Evolutionary conservation across 2,888 invertebrate genomes (phyloP).

Genomic region (Malthinus flaveolus): DNA sequence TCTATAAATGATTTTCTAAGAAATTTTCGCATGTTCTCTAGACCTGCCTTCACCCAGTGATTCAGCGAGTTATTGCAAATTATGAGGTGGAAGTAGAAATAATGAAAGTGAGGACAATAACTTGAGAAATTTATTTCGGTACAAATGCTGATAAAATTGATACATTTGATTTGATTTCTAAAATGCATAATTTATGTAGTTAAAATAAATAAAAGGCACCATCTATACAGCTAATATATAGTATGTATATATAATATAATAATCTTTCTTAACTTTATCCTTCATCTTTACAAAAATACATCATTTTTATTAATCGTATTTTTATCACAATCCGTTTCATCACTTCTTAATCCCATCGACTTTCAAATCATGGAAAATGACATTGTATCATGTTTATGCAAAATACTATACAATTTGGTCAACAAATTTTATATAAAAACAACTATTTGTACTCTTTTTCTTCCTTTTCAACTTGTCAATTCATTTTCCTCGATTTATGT

Average conservation of each 20-base stretch:
- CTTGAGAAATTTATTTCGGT: conserved; percentile 25
- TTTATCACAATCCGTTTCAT: conserved; percentile 53
- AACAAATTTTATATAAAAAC: conserved; percentile 17
- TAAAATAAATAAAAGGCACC: conserved; percentile 54
- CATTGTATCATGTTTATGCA: conserved; percentile 8
- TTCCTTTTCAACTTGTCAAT: conserved; percentile 15
- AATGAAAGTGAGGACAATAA: not conserved
- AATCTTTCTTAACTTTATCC: conserved; percentile 28
- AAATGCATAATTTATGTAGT: conserved; percentile 25
- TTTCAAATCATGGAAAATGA: conserved; percentile 33
- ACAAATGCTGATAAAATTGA: conserved; percentile 29
- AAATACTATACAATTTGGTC: conserved; percentile 19
- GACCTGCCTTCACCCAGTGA: too few relatives aligned
- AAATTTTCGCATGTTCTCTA: too few relatives aligned
- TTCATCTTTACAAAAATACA: conserved; percentile 51
- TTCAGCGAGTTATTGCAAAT: too few relatives aligned
- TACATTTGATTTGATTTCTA: conserved; percentile 25
- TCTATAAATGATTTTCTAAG: too few relatives aligned
- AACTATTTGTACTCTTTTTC: conserved; percentile 22
- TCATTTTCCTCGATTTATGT: conserved; percentile 36
- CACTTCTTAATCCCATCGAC: conserved; percentile 32
- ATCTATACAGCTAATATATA: conserved; percentile 43
- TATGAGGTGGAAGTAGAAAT: not conserved
- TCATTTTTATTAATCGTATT: conserved; percentile 30
- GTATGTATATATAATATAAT: conserved; percentile 26